phyloP scores from a whole-genome alignment of 1,140 invertebrate species.

The Drosophila pruinosa region DNA sequence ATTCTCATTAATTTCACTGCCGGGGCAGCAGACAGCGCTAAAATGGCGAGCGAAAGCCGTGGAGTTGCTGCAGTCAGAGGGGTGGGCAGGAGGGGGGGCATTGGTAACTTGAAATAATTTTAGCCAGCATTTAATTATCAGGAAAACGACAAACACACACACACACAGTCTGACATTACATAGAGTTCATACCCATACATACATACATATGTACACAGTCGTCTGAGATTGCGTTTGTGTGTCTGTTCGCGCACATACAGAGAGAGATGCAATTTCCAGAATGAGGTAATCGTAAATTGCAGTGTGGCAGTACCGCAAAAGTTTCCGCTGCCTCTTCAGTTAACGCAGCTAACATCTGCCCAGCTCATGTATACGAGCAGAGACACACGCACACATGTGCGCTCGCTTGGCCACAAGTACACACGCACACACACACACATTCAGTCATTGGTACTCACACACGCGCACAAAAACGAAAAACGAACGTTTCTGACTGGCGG shows the following conservation, averaged over 20 bases:
- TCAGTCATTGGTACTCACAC: constrained; percentile 41
- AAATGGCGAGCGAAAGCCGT: not conserved
- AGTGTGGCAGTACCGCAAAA: constrained; percentile 46
- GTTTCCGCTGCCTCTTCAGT: not conserved
- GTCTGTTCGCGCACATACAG: constrained; percentile 5
- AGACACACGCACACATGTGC: not conserved
- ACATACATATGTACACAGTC: not conserved
- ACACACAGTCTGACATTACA: constrained; percentile 24
- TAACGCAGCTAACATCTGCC: constrained; percentile 30
- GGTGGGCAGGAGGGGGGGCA: constrained; percentile 5
- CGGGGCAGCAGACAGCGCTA: constrained; percentile 23
- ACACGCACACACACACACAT: constrained; percentile 14
- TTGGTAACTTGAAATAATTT: constrained; percentile 53
- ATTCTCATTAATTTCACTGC: constrained; percentile 57
- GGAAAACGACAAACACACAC: constrained; percentile 13
- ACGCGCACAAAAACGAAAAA: constrained; percentile 66
- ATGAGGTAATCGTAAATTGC: constrained; percentile 74
- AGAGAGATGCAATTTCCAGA: constrained; percentile 61
- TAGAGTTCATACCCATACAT: constrained; percentile 1
- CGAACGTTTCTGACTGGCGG: constrained; percentile 79
- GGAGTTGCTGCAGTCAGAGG: not conserved
- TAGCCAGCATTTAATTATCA: constrained; percentile 69
- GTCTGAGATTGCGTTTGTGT: too few species aligned
- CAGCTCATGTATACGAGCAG: constrained; percentile 2
- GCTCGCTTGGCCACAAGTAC: not conserved